A percentile compares a stretch with the other conserved stretches of the same genome.
Evolutionary conservation across 2,113 vertebrate species (phyloP).

Genomic region (Osmerus mordax): DNA sequence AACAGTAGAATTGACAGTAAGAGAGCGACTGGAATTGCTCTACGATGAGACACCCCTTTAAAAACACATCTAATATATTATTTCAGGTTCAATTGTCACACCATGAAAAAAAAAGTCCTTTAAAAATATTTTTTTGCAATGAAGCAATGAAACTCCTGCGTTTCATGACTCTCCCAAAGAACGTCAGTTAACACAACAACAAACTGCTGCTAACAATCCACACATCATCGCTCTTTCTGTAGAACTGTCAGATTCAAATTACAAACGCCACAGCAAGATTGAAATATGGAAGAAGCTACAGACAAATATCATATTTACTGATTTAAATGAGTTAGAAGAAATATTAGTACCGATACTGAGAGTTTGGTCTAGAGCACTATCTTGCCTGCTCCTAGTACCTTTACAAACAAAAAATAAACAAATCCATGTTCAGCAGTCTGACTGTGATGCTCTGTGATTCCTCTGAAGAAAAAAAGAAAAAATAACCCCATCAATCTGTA

Average conservation of each 20-base stretch:
- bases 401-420: constrained; percentile 18
- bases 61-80: constrained; percentile 31
- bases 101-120: constrained; percentile 25
- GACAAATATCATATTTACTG: constrained; percentile 28
- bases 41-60: constrained; percentile 34
- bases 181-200: constrained; percentile 27
- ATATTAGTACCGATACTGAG: constrained; percentile 42
- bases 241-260: constrained; percentile 6
- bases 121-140: constrained; percentile 28
- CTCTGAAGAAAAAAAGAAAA: constrained; percentile 23
- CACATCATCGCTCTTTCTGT: constrained; percentile 32
- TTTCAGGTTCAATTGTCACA: constrained; percentile 44
- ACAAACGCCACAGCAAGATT: constrained; percentile 25
- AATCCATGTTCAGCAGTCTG: constrained; percentile 43
- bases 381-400: constrained; percentile 43
- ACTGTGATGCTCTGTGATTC: constrained; percentile 36
- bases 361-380: constrained; percentile 36
- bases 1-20: neutral
- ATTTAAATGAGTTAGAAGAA: constrained; percentile 33
- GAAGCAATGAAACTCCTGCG: constrained; percentile 34
- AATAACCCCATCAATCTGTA: constrained; percentile 44
- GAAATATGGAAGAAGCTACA: constrained; percentile 33
- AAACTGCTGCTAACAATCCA: constrained; percentile 28
- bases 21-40: neutral
- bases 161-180: constrained; percentile 29